Base-by-base conservation (phyloP, 2,888 invertebrate genomes). In the Drosophila nigricruria region DNA sequence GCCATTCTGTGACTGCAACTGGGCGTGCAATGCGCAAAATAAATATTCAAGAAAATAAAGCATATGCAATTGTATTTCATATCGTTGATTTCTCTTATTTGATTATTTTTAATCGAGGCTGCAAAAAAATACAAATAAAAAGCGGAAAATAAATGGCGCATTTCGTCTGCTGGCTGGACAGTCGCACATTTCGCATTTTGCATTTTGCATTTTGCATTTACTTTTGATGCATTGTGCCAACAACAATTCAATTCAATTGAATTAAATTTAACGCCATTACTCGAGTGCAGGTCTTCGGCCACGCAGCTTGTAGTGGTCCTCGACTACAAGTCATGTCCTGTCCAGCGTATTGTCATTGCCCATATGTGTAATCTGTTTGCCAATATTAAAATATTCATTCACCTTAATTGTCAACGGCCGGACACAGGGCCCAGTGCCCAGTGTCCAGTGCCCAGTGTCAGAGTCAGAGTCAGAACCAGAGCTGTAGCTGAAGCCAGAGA, bases 341-440 rank as follows among this genome's bases (percentile, higher is more conserved):
- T 34, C 32, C 62, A 42, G 74, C 42, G 47, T 40, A 61, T 69
- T 67, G 75, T 70, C 81, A 76, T 70, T 86, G 78, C 73, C 86
- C 83, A 85, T 79, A 89, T 89, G 83, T 79, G 89, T 86, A 88
- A 86, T 86, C 86, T 86, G 89, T 88, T 86, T 86, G 89, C 84
- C 89, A 87, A 86, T 88, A 86, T 87, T 86, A 86, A 86, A 86
- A 86, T 86, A 86, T 86, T 86, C 89, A 86, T 86, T 81, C 87
- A 82, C 86, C 86, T 88, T 86, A 88, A 86, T 86, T 86, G 86
- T 86, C 86, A 86, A 89, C 84, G 86, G 89, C 65, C 75, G 63
- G 62, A 54, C 50, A 49, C 18, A 45, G 57, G 42, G 14, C 58
- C 36, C 57, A 27, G 30, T n/a, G 18, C 5, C 47, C 47, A 40